Percentiles rank a stretch among this genome's conserved stretches.
Evolutionary conservation across 92 coral and sea anemone species (phyloP).

Genomic region (Pocillopora meandrina): DNA sequence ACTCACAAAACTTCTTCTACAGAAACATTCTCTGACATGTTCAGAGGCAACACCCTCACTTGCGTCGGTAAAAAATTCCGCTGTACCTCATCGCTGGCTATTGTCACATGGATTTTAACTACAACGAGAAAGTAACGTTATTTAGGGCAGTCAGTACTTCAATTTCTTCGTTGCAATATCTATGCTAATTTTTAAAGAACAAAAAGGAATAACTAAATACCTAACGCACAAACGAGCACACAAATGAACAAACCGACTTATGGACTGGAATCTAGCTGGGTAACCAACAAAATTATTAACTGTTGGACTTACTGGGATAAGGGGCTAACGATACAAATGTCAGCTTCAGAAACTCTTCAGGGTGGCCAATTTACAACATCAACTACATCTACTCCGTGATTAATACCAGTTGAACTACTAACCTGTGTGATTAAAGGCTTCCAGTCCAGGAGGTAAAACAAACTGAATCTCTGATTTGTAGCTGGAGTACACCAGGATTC

Average conservation of each 20-base stretch:
- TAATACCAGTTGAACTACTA: neutral
- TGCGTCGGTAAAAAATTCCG: slow-evolving; percentile 48
- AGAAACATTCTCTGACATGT: neutral
- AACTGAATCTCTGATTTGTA: slow-evolving; percentile 27
- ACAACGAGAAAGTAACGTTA: neutral
- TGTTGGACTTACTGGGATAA: too few species aligned
- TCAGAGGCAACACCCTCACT: slow-evolving; percentile 57
- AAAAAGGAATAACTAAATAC: too few species aligned
- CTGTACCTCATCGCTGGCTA: slow-evolving; percentile 42
- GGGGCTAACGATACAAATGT: too few species aligned
- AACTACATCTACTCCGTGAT: too few species aligned
- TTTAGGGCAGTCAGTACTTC: neutral
- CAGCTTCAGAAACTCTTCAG: too few species aligned
- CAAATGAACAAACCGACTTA: too few species aligned
- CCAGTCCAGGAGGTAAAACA: slow-evolving; percentile 49
- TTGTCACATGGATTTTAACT: slow-evolving; percentile 65
- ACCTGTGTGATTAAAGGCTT: neutral
- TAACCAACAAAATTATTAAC: too few species aligned
- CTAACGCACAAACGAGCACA: too few species aligned
- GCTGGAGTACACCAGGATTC: slow-evolving; percentile 46
- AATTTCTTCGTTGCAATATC: neutral
- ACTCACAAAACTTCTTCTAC: slow-evolving; percentile 78
- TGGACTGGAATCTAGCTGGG: too few species aligned
- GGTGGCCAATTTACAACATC: too few species aligned
- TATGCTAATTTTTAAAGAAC: too few species aligned